These are phyloP conservation scores for Rhizoglyphus robini DNA, from an alignment of 1,140 invertebrate species.

Conservation along the genomic window DNA sequence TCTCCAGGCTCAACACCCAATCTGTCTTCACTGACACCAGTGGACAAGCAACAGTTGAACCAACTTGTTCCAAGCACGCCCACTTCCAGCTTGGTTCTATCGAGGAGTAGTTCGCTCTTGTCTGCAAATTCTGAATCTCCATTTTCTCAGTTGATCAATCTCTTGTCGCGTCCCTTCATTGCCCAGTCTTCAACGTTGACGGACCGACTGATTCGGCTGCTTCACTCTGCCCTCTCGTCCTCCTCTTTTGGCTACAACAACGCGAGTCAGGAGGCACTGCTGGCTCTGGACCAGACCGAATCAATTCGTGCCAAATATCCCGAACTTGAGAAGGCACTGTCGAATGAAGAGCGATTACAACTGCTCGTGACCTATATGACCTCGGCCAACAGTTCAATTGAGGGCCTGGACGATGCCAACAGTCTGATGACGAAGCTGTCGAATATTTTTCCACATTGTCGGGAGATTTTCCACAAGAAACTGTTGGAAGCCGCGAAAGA, in stretches of 20 bases:
- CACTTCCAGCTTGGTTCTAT: too few relatives aligned
- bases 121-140: conserved; percentile 60
- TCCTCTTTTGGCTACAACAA: not conserved
- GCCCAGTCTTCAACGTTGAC: conserved; percentile 60
- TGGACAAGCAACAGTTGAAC: too few relatives aligned
- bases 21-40: not conserved
- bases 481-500: conserved; percentile 54
- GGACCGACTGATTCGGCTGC: conserved; percentile 58
- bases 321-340: conserved; percentile 28
- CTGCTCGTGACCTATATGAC: conserved; percentile 58
- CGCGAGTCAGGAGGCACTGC: not conserved
- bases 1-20: not conserved
- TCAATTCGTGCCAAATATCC: not conserved
- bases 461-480: conserved; percentile 47
- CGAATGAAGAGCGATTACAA: conserved; percentile 49
- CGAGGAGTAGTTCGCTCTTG: too few relatives aligned
- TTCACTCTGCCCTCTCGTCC: conserved; percentile 30
- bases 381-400: conserved; percentile 66
- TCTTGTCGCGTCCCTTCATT: conserved; percentile 67
- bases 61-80: too few relatives aligned
- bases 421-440: conserved; percentile 57
- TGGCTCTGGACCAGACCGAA: not conserved
- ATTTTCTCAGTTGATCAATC: conserved; percentile 60
- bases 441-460: conserved; percentile 51
- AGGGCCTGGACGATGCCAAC: conserved; percentile 67